Conservation (phyloP, 2,888 invertebrate genomes). For the Tricholauxania praeusta region DNA sequence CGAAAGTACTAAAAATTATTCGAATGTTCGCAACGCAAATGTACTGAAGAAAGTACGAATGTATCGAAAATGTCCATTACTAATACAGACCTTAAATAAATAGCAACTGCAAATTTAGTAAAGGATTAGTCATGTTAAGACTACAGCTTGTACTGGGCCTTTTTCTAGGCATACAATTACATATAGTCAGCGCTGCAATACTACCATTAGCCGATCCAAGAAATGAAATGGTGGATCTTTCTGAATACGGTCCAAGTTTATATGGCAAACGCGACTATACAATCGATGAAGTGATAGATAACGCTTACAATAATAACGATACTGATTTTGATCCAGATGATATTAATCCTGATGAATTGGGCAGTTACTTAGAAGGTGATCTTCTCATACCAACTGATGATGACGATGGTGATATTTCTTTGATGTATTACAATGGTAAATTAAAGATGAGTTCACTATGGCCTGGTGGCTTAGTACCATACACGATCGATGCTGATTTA, state of each 20-base stretch:
- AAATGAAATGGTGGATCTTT: slow-evolving; percentile 49
- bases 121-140: no score
- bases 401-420: slow-evolving; percentile 41
- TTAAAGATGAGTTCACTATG: slow-evolving; percentile 72
- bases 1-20: no score
- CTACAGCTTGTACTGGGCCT: no score
- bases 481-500: slow-evolving; percentile 75
- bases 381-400: slow-evolving; percentile 73
- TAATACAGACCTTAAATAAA: no score
- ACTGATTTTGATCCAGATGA: no score
- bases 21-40: no score
- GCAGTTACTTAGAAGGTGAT: slow-evolving; percentile 82
- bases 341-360: slow-evolving; percentile 81
- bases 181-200: no score
- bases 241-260: slow-evolving; percentile 48
- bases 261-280: slow-evolving; percentile 70
- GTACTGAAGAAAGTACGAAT: no score
- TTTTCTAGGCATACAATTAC: no score
- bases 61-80: no score
- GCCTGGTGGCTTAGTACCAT: slow-evolving; percentile 79
- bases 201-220: no score
- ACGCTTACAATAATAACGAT: slow-evolving; percentile 32
- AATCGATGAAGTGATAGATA: slow-evolving; percentile 50
- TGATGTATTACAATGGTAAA: slow-evolving; percentile 72
- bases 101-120: no score